Percentiles rank a stretch among this genome's conserved stretches.
Conservation (phyloP, 2,113 vertebrate species). For the Ciconia stormi region DNA sequence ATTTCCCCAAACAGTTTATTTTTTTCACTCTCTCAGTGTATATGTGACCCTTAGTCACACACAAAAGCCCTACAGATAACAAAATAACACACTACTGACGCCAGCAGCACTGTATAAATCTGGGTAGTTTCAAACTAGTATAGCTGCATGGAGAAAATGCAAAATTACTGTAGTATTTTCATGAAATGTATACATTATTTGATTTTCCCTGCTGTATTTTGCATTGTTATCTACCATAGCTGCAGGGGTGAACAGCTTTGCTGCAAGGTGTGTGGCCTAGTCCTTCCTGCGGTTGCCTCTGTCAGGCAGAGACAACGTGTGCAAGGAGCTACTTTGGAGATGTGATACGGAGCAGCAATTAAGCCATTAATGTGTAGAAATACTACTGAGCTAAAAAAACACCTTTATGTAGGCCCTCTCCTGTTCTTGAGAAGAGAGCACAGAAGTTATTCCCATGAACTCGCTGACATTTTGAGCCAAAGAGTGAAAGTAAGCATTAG, state of each 20-base stretch:
- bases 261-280: not conserved
- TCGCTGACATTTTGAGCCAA: not conserved
- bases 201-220: not conserved
- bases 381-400: not conserved
- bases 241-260: not conserved
- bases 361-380: not conserved
- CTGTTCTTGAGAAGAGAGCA: not conserved
- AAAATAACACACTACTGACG: fast-evolving
- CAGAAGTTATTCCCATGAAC: not conserved
- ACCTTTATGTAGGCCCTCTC: not conserved
- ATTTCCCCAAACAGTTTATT: not conserved
- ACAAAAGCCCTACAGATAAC: not conserved
- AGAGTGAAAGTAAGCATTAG: not conserved
- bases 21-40: not conserved
- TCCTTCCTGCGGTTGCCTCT: not conserved
- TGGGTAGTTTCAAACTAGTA: fast-evolving
- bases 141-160: not conserved
- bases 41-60: not conserved
- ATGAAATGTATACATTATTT: not conserved
- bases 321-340: not conserved
- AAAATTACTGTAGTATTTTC: not conserved
- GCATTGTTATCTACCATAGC: not conserved
- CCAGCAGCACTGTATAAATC: not conserved
- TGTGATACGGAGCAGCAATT: not conserved
- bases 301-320: not conserved